Evolutionary conservation across 2,888 invertebrate species (phyloP), one percentile per base, ranked within the genome.

Genomic region (Brachypterus glaber): DNA sequence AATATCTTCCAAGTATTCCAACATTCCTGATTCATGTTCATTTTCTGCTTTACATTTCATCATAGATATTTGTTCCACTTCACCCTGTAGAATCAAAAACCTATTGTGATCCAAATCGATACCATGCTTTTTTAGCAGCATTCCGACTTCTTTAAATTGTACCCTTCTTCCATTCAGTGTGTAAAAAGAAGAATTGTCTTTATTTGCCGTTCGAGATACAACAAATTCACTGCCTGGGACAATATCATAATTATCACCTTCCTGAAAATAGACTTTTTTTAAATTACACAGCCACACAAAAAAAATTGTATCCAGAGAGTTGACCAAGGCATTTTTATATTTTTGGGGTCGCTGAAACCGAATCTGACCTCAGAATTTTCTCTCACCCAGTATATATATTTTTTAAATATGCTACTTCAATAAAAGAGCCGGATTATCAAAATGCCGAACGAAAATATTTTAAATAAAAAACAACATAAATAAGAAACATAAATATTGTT

Each of bases 11-110:
- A 98, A 71, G 65, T 93, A 98, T 63, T 99, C 98, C 37, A 98
- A 68, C 90, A 99, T 91, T 0, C 98, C 98, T 7, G 85, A 79
- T 50, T 97, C 97, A 52, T 86, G 79, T 54, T 89, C 90, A 1
- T 68, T 78, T 44, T 72, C 74, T 0, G 74, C 90, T 68, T 93
- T 98, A 0, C 95, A 86, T 62, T 96, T 97, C 97, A 98, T 97
- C 84, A 97, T 80, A 0, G 98, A 83, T 52, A 98, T 98, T 61
- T 95, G 93, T 68, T 99, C 98, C 0, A 99, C 97, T 74, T 98
- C 98, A 30, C 98, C 98, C 87, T 97, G 97, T 13, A 99, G 73
- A 59, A 98, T 99, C 17, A 98, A 74, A 62, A 99, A 98, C 30
- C 98, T 72, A 65, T 97, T 98, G 60, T 98, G 92, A 55, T 90